Conservation (phyloP, 2,797 vertebrate genomes). For the Artibeus jamaicensis region DNA sequence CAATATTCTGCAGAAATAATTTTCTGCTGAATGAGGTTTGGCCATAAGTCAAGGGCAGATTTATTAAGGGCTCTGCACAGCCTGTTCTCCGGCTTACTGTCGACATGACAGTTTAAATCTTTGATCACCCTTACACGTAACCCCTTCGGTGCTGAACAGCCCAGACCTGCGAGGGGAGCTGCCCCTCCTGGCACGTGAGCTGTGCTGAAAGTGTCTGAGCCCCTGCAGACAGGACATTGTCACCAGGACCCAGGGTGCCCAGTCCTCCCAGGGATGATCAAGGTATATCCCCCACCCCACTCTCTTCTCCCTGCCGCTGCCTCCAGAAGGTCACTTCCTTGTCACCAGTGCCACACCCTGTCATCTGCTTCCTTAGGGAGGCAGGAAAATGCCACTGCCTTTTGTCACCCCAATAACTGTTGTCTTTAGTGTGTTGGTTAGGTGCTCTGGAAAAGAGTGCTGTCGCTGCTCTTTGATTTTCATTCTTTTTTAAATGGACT, state of each 20-base stretch:
- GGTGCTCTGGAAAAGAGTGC: neutral
- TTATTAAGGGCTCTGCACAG: slow-evolving; percentile 66
- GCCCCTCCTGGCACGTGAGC: neutral
- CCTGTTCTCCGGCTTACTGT: slow-evolving; percentile 50
- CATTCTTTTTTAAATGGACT: neutral
- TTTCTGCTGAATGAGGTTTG: slow-evolving; percentile 71
- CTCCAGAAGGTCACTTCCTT: neutral
- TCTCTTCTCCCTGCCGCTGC: neutral
- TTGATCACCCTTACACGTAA: slow-evolving; percentile 62
- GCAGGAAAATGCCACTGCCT: neutral
- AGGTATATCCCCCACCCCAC: neutral
- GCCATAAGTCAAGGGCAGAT: slow-evolving; percentile 75
- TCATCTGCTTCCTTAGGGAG: neutral
- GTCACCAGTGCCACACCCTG: neutral
- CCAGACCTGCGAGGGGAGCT: neutral
- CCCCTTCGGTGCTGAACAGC: slow-evolving; percentile 52
- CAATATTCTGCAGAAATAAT: slow-evolving; percentile 74
- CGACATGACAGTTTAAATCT: slow-evolving; percentile 74
- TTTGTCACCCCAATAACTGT: neutral
- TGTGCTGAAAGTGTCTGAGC: neutral
- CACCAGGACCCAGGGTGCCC: neutral
- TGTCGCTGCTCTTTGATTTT: neutral
- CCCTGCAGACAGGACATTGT: neutral
- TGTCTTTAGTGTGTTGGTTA: neutral
- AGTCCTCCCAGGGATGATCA: neutral